phyloP scores from a whole-genome alignment of 2,113 vertebrate genomes.

The Siniperca knerii region DNA sequence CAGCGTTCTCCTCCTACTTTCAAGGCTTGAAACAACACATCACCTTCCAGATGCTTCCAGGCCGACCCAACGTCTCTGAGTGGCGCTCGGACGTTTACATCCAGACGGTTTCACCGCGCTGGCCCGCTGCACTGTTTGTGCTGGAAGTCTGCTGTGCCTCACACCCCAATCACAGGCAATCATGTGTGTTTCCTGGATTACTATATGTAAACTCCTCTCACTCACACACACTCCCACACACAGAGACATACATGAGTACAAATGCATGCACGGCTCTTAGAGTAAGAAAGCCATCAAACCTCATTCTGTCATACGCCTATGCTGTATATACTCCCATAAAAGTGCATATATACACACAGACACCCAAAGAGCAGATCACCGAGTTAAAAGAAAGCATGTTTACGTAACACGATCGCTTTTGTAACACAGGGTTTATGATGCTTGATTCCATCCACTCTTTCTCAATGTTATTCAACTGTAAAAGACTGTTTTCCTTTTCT shows the following conservation, averaged over 20 bases:
- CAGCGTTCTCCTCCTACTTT: constrained; percentile 59
- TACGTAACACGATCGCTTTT: constrained; percentile 67
- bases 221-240: constrained; percentile 58
- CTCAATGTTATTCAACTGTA: constrained; percentile 74
- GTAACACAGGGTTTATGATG: constrained; percentile 67
- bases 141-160: constrained; percentile 74
- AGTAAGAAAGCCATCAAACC: constrained; percentile 53
- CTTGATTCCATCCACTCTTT: constrained; percentile 64
- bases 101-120: constrained; percentile 1
- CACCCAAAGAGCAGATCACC: constrained; percentile 45
- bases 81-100: constrained; percentile 57
- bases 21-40: constrained; percentile 75
- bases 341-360: constrained; percentile 50
- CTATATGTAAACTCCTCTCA: constrained; percentile 64
- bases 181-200: constrained; percentile 73
- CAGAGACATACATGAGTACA: constrained; percentile 3
- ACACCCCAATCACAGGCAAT: constrained; percentile 68
- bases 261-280: constrained; percentile 23
- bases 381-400: constrained; percentile 60
- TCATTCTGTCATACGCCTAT: constrained; percentile 38
- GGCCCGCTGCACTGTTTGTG: constrained; percentile 60
- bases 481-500: constrained; percentile 69
- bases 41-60: constrained; percentile 71
- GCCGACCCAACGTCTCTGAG: constrained; percentile 51
- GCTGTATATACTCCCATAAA: constrained; percentile 56